Evolutionary conservation across 2,113 vertebrate species (phyloP).

Genomic region (Lophochroa leadbeateri): DNA sequence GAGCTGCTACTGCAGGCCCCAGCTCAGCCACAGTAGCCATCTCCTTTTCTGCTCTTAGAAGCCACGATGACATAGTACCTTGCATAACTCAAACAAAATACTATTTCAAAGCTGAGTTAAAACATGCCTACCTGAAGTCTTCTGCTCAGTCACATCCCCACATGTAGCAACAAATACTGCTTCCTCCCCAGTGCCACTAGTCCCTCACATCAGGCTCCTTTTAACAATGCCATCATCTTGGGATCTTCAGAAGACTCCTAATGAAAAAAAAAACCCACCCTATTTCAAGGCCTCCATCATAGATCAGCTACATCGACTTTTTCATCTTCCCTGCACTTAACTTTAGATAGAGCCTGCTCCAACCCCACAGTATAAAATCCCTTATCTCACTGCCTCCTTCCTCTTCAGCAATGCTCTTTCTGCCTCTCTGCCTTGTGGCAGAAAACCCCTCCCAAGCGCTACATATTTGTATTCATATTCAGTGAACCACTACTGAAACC

Average conservation of each 20-base stretch:
- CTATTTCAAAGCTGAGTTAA: background rate
- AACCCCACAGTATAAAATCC: background rate
- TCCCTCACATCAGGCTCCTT: background rate
- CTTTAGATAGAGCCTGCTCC: background rate
- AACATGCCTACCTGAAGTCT: background rate
- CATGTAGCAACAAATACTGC: rapidly evolving
- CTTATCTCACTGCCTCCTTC: background rate
- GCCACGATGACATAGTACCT: background rate
- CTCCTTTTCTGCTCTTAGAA: background rate
- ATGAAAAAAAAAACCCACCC: background rate
- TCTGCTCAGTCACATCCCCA: background rate
- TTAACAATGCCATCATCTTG: background rate
- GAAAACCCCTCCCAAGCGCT: background rate
- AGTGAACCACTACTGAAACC: background rate
- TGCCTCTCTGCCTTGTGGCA: background rate
- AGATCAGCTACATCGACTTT: background rate
- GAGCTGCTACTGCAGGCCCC: background rate
- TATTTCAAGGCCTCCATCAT: background rate
- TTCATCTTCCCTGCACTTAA: background rate
- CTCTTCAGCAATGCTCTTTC: background rate
- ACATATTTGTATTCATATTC: background rate
- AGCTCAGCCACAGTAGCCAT: background rate
- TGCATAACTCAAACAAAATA: background rate
- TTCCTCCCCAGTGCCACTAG: background rate
- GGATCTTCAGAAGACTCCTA: background rate